Percentiles rank a stretch among this genome's conserved stretches.
Conservation (phyloP, 2,797 vertebrate genomes). For the Peromyscus nudipes region DNA sequence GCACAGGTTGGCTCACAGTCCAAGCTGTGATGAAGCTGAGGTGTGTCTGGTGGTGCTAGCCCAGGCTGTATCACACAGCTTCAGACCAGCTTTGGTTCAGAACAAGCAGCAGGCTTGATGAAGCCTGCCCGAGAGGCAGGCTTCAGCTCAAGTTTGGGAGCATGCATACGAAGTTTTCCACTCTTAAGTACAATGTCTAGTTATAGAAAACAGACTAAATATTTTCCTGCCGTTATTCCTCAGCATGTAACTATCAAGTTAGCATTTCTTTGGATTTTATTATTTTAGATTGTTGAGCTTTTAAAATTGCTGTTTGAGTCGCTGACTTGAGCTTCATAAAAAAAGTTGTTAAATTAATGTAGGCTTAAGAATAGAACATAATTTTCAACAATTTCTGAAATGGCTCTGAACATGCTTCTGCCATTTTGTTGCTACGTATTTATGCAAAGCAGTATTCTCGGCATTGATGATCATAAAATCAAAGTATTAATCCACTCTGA, state of each 20-base stretch:
- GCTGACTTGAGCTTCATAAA: background rate
- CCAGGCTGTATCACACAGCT: too few species aligned
- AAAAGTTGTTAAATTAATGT: background rate
- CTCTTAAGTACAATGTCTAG: background rate
- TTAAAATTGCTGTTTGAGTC: background rate
- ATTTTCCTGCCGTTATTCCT: background rate
- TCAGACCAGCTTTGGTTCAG: background rate
- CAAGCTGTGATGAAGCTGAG: background rate
- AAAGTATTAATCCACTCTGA: background rate
- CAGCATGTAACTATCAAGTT: background rate
- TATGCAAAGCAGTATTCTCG: background rate
- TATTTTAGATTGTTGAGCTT: background rate
- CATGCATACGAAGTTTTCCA: background rate
- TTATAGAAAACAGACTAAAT: background rate
- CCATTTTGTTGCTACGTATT: background rate
- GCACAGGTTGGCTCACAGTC: background rate
- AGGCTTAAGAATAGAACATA: background rate
- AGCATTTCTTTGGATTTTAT: background rate
- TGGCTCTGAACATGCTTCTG: background rate
- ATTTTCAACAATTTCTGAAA: constrained; percentile 24
- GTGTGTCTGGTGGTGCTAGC: background rate
- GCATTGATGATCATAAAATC: background rate
- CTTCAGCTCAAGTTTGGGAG: background rate
- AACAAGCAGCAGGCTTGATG: background rate
- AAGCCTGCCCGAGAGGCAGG: background rate